phyloP scores from a whole-genome alignment of 2,797 vertebrate genomes.

The Leontocebus nigricollis region DNA sequence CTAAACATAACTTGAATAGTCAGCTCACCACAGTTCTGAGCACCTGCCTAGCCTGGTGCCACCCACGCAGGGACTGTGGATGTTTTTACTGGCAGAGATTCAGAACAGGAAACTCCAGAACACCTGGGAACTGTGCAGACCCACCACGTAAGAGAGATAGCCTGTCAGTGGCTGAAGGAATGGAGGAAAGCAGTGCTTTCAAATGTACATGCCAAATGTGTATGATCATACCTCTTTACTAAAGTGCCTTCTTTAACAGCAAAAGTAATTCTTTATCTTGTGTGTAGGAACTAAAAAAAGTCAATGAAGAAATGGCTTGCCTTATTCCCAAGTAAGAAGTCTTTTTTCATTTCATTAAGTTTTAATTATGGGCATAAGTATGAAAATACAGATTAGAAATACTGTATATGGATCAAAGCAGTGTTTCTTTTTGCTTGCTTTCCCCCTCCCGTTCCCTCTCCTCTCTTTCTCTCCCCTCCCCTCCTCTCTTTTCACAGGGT shows the following conservation, averaged over 20 bases:
- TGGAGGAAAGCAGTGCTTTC: not conserved
- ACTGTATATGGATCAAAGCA: not conserved
- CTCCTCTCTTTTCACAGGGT: not conserved
- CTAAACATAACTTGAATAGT: not conserved
- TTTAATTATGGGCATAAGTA: constrained; percentile 4
- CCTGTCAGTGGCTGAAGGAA: not conserved
- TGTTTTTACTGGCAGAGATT: constrained; percentile 57
- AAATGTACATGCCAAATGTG: not conserved
- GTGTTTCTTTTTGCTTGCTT: not conserved
- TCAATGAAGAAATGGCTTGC: not conserved
- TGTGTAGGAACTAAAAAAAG: not conserved
- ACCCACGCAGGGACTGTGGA: not conserved
- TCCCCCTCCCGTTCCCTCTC: not conserved
- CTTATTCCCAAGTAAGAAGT: constrained; percentile 6
- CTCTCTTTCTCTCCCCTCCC: too few species aligned
- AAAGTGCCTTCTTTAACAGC: not conserved
- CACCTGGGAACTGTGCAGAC: not conserved
- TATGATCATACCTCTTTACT: not conserved
- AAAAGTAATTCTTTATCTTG: not conserved
- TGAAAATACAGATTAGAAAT: constrained; percentile 27
- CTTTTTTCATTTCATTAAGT: constrained; percentile 18
- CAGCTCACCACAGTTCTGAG: not conserved
- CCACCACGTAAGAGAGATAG: not conserved
- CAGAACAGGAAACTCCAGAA: not conserved
- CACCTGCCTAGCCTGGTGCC: constrained; percentile 3